phyloP scores from a whole-genome alignment of 2,888 invertebrate genomes.

The Saturnia japonica region DNA sequence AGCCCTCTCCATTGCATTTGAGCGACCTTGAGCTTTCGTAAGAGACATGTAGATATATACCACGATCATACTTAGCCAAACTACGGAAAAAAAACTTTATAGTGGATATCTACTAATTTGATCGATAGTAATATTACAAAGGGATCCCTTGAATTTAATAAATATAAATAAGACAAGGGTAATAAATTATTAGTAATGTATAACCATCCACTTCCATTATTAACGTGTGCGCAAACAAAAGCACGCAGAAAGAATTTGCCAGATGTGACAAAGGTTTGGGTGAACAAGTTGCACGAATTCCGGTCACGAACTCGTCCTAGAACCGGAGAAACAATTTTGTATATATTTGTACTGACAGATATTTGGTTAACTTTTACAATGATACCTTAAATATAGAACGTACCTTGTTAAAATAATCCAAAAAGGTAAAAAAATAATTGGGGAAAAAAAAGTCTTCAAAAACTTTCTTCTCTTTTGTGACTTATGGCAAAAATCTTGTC shows the following conservation, averaged over 20 bases:
- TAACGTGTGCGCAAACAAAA: constrained; percentile 28
- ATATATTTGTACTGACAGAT: constrained; percentile 49
- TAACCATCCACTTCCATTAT: constrained; percentile 27
- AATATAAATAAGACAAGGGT: constrained; percentile 4
- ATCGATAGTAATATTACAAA: too few relatives aligned
- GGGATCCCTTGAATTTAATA: not conserved
- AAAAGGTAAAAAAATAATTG: not conserved
- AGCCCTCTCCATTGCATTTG: too few relatives aligned
- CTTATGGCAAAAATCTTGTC: too few relatives aligned
- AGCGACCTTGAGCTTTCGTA: too few relatives aligned
- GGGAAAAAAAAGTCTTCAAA: not conserved
- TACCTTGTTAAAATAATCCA: not conserved
- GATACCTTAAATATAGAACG: constrained; percentile 26
- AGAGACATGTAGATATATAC: too few relatives aligned
- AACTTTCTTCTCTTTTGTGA: not conserved
- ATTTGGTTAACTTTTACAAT: constrained; percentile 37
- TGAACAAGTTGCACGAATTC: constrained; percentile 50
- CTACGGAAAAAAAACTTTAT: too few relatives aligned
- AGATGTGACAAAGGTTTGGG: constrained; percentile 43
- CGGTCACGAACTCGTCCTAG: constrained; percentile 45
- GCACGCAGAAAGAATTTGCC: constrained; percentile 21
- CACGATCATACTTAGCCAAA: too few relatives aligned
- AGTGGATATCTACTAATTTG: too few relatives aligned
- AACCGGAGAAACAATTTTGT: constrained; percentile 55
- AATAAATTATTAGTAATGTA: constrained; percentile 17